phyloP scores from a whole-genome alignment of 2,797 vertebrate species.

The Coregonus suidteri region DNA sequence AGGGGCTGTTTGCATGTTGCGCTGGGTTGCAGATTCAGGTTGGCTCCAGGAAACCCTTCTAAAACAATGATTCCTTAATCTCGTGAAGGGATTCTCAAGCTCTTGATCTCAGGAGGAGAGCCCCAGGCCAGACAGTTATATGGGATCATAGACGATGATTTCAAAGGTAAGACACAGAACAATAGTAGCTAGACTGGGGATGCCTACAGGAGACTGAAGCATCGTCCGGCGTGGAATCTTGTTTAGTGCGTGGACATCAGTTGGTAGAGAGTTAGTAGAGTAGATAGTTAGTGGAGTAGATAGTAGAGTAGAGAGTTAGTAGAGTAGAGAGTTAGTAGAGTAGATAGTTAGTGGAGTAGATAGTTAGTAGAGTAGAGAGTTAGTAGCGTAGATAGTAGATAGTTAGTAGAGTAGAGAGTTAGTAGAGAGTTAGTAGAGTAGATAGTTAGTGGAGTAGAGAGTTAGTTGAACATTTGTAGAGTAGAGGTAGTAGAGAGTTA shows the following conservation, averaged over 20 bases:
- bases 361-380: background rate
- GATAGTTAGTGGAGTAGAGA: background rate
- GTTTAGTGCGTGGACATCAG: background rate
- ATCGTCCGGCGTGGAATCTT: slow-evolving; percentile 20
- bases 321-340: background rate
- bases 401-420: background rate
- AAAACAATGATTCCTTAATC: slow-evolving; percentile 67
- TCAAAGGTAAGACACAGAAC: slow-evolving; percentile 83
- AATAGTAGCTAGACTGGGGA: slow-evolving; percentile 11
- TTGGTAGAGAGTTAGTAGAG: background rate
- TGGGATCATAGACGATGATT: slow-evolving; percentile 81
- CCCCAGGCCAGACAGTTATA: slow-evolving; percentile 80
- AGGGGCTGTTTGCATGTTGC: background rate
- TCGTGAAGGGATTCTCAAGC: slow-evolving; percentile 83
- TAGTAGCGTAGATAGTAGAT: background rate
- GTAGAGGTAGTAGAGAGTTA: background rate
- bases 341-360: background rate
- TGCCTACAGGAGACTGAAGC: slow-evolving; percentile 8
- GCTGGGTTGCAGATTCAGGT: background rate
- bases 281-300: too few relatives aligned
- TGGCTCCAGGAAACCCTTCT: slow-evolving; percentile 27
- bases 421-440: background rate
- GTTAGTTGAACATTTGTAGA: too few relatives aligned
- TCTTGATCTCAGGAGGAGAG: slow-evolving; percentile 83
- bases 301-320: too few relatives aligned